Percentiles rank a stretch among this genome's conserved stretches.
These are phyloP conservation scores for Burhinus bistriatus DNA, from an alignment of 2,113 vertebrate species.

Conservation along the genomic window DNA sequence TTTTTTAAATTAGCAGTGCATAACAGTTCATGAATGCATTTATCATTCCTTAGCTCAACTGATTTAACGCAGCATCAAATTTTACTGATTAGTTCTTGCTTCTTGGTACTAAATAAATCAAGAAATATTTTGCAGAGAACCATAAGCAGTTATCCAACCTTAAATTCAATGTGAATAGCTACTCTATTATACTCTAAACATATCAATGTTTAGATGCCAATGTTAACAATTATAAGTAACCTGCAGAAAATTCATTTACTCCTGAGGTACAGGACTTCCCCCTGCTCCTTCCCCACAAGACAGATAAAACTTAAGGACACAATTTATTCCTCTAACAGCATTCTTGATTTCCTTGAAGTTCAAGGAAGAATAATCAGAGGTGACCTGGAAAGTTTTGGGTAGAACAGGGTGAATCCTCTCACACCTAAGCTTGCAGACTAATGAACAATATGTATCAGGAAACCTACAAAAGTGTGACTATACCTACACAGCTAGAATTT, in stretches of 20 bases:
- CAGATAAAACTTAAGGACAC: neutral
- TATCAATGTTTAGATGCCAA: neutral
- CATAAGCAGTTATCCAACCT: neutral
- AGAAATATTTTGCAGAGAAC: neutral
- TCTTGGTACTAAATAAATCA: neutral
- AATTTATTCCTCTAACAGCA: neutral
- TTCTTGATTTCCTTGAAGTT: neutral
- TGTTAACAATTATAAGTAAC: neutral
- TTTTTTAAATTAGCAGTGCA: neutral
- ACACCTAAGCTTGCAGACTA: neutral
- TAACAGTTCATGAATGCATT: neutral
- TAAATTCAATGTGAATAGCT: neutral
- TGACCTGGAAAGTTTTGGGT: neutral
- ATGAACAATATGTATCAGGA: neutral
- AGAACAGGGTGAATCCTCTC: neutral
- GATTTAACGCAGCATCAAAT: neutral
- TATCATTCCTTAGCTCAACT: neutral
- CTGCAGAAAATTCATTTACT: neutral
- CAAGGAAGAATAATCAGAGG: neutral
- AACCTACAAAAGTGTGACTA: neutral
- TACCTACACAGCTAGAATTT: neutral
- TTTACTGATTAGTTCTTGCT: neutral
- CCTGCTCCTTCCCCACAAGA: fast-evolving
- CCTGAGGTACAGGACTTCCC: neutral
- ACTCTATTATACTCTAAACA: neutral